Evolutionary conservation across 2,888 invertebrate genomes (phyloP).

Genomic region (Desoria tigrina): DNA sequence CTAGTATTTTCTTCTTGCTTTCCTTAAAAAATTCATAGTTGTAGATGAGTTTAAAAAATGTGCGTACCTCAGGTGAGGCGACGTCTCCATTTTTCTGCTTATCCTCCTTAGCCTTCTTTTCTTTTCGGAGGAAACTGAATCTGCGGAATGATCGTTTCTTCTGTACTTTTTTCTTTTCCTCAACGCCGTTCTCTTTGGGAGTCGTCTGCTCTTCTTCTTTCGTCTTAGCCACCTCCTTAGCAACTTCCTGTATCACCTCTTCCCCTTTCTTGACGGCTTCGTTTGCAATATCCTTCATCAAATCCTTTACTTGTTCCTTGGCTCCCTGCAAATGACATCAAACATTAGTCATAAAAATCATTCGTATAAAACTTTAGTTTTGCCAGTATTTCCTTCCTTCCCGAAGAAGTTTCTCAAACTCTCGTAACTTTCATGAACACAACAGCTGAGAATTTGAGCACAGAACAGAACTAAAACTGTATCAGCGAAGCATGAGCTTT

Average conservation of each 20-base stretch:
- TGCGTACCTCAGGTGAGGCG: constrained; percentile 47
- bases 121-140: constrained; percentile 51
- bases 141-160: constrained; percentile 50
- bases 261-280: constrained; percentile 46
- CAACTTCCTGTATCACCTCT: constrained; percentile 46
- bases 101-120: constrained; percentile 52
- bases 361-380: background rate
- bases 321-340: constrained; percentile 36
- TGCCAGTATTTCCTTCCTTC: background rate
- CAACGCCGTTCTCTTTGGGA: constrained; percentile 44
- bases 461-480: too few relatives aligned
- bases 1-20: too few relatives aligned
- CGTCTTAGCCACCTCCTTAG: constrained; percentile 21
- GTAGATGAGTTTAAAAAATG: background rate
- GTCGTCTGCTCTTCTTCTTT: constrained; percentile 23
- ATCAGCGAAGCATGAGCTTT: background rate
- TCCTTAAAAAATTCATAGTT: too few relatives aligned
- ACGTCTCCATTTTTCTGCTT: constrained; percentile 51
- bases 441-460: too few relatives aligned
- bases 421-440: background rate
- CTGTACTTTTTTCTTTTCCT: constrained; percentile 49
- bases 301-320: constrained; percentile 50
- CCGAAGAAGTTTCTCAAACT: background rate
- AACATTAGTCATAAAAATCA: constrained; percentile 10
- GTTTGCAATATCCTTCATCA: constrained; percentile 46